A percentile compares a stretch with the other conserved stretches of the same genome.
phyloP scores from a whole-genome alignment of 2,797 vertebrate species.

The Anabas testudineus region DNA sequence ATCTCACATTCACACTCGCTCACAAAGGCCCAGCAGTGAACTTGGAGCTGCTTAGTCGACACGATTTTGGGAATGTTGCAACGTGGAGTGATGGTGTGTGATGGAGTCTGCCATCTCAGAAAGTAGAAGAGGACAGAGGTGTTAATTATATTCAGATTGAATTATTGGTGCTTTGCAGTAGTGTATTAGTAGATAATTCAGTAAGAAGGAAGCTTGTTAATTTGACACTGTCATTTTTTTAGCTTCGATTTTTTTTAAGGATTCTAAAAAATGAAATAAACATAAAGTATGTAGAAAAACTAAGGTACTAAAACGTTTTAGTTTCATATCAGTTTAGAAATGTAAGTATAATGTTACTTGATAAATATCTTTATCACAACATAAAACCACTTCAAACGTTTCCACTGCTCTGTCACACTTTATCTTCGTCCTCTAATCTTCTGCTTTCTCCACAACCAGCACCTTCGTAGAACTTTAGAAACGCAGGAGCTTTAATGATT shows the following conservation, averaged over 20 bases:
- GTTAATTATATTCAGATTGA: too few relatives aligned
- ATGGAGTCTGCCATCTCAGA: constrained; percentile 8
- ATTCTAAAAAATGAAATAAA: too few relatives aligned
- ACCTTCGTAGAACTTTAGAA: background rate
- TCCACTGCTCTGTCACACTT: background rate
- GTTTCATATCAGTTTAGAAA: too few relatives aligned
- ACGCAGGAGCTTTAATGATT: too few relatives aligned
- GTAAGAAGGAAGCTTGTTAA: too few relatives aligned
- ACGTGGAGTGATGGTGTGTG: constrained; percentile 15
- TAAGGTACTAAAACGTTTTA: too few relatives aligned
- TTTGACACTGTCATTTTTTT: too few relatives aligned
- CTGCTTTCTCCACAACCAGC: background rate
- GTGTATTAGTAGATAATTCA: too few relatives aligned
- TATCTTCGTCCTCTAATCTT: background rate
- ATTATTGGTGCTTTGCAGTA: too few relatives aligned
- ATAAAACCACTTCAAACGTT: background rate
- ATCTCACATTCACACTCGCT: constrained; percentile 49
- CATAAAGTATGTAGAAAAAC: too few relatives aligned
- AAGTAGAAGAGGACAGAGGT: background rate
- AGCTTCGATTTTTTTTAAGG: too few relatives aligned
- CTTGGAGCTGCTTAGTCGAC: constrained; percentile 39
- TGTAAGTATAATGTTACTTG: too few relatives aligned
- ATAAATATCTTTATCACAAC: background rate
- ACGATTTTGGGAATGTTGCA: constrained; percentile 26
- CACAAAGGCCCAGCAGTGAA: constrained; percentile 5